Base-by-base conservation (phyloP, 2,797 vertebrate species). In the Coendou prehensilis region DNA sequence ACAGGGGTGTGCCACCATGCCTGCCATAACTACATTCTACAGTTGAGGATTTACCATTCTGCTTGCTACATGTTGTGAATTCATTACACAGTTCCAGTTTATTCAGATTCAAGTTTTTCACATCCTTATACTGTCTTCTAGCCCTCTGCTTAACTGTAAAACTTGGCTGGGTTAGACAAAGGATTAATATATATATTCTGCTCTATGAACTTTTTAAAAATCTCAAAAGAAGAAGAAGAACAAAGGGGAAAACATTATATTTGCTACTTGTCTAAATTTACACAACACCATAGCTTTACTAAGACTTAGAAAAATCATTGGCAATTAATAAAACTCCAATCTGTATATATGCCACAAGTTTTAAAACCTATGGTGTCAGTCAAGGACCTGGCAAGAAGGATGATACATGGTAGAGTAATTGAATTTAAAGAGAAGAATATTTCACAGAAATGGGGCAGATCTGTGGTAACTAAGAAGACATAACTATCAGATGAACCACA, bases 201-300 rank as follows among this genome's bases (percentile, higher is more conserved):
- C 23, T 96, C 28, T 84, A 9, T 63, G 54, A 94, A 86, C 54
- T 81, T 86, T 41, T 54, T 2, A 50, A 57, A 73, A 75, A 45
- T 61, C 45, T 92, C 85, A 37, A 92, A 67, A 91, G 57, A 69
- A 45, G 61, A 84, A 47, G 15, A 18, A 14, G 18, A 45, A 61
- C 41, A 92, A 67, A 91, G 63, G 47, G n/a, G n/a, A 85, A 91
- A 83, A 61, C 15, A 33, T 37, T 50, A 37, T 84, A 57, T 75
- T 83, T 92, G 33, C n/a, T 75, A 45, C 52, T 63, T 89, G 47
- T 73, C 33, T 93, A 83, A 92, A 91, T 82, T 61, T 89, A 91
- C 87, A 87, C 37, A 82, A 80, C 78, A 64, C 81, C 54, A 59
- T 54, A 86, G 28, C 63, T 86, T 96, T 82, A 73, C 86, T 67